Evolutionary conservation across 53 echinoderm and acorn worm species (phyloP).

Genomic region (Crossaster papposus): DNA sequence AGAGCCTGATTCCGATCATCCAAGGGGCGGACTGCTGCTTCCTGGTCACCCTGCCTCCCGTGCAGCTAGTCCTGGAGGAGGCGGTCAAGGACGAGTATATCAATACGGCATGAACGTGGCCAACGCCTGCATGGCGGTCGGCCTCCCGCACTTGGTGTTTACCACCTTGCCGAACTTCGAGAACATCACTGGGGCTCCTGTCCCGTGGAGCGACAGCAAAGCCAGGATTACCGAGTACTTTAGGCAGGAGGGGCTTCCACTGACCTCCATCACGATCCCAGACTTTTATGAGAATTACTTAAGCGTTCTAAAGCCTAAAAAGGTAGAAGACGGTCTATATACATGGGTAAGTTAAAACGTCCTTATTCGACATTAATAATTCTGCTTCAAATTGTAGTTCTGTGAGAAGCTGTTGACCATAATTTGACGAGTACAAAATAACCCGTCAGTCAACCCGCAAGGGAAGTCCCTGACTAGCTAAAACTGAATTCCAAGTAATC

Average conservation of each 20-base stretch:
- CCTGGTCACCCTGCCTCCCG: conserved; percentile 19
- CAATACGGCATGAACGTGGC: conserved; percentile 79
- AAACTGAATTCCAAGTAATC: too few relatives aligned
- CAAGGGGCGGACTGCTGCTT: conserved; percentile 37
- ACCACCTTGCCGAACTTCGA: conserved; percentile 70
- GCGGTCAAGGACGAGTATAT: conserved; percentile 71
- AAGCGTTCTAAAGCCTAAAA: conserved; percentile 56
- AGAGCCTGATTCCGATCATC: conserved; percentile 42
- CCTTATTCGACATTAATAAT: too few relatives aligned
- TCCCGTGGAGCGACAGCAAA: conserved; percentile 80
- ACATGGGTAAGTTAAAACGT: conserved; percentile 81
- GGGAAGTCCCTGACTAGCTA: too few relatives aligned
- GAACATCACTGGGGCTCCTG: conserved; percentile 68
- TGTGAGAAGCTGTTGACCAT: too few relatives aligned
- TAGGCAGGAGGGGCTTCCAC: conserved; percentile 72
- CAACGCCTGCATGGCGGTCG: conserved; percentile 75
- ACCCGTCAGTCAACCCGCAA: too few relatives aligned
- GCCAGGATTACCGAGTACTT: conserved; percentile 79
- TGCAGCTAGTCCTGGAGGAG: conserved; percentile 2
- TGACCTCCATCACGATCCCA: conserved; percentile 80
- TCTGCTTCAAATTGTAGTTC: too few relatives aligned
- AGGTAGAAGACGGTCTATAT: conserved; percentile 68
- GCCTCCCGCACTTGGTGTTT: conserved; percentile 78
- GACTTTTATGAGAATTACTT: too few relatives aligned
- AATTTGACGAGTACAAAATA: too few relatives aligned